Base-by-base conservation (phyloP, 2,113 vertebrate genomes). In the Cochlearius cochlearius region DNA sequence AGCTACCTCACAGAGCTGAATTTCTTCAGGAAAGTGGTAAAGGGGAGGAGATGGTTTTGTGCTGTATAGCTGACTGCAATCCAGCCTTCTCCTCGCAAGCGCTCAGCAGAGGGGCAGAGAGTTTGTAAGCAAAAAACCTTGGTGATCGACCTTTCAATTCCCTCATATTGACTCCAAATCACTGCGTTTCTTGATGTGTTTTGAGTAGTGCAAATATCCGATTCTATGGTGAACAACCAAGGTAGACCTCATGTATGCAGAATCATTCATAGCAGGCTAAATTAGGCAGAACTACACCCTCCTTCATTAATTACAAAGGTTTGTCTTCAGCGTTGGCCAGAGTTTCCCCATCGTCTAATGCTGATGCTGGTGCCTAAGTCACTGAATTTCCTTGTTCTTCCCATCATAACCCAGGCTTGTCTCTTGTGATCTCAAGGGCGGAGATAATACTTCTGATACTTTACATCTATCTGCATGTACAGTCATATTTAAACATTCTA, bases 241-340 rank as follows among this genome's bases (percentile, higher is more conserved):
- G 58, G 38, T 11, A 62, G 68, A 49, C 0, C 1, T 27, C 0
- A 0, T 1, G 23, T 11, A 18, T 8, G 30, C 26, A 1, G 11
- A 82, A 22, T 53, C 45, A 49, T 10, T 49, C 36, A 26, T 36
- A 67, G 74, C 8, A 41, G 38, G 47, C 38, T 45, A 62, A 77
- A 66, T 26, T 2, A 43, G 45, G 45, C 39, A 73, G 59, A 87
- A 23, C 72, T 66, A 50, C 53, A 47, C 12, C 16, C 17, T 47
- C 18, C 1, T 1, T 19, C 27, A 3, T 11, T 41, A 53, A 82
- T 16, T n/a, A n/a, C 9, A 49, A 53, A 64, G 39, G 16, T 15
- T 68, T 19, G 26, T 41, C 63, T 75, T 45, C 56, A 81, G 23
- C 50, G 13, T 0, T 3, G 19, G 20, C 36, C 87, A 79, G 43